Percentiles rank a stretch among this genome's conserved stretches.
Evolutionary conservation across 2,888 invertebrate species (phyloP).

Genomic region (Parnassius mnemosyne): DNA sequence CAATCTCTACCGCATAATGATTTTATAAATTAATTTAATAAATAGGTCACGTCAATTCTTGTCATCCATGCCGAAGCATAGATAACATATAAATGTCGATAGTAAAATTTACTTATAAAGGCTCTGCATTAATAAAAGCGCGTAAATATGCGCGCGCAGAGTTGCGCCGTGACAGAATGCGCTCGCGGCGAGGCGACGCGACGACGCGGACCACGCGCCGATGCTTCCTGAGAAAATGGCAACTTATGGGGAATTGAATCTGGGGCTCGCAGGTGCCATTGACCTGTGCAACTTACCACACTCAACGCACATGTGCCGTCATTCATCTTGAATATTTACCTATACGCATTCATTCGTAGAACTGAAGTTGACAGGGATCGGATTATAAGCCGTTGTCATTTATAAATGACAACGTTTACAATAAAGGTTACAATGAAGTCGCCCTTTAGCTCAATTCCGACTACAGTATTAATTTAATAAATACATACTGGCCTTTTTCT

Average conservation of each 20-base stretch:
- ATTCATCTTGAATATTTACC: conserved; percentile 66
- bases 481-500: no score
- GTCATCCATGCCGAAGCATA: conserved; percentile 45
- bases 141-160: conserved; percentile 72
- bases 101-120: conserved; percentile 46
- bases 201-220: conserved; percentile 40
- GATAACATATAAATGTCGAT: conserved; percentile 44
- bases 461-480: no score
- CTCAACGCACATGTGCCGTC: conserved; percentile 62
- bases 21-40: conserved; percentile 8
- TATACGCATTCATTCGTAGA: conserved; percentile 11
- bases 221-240: conserved; percentile 77
- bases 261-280: conserved; percentile 71
- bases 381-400: no score
- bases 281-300: conserved; percentile 65
- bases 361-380: conserved; percentile 1
- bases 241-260: conserved; percentile 77
- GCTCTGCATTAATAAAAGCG: conserved; percentile 68
- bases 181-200: conserved; percentile 46
- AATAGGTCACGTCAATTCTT: conserved; percentile 39
- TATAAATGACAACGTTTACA: conserved; percentile 31
- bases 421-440: conserved; percentile 29
- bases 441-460: background rate
- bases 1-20: conserved; percentile 20
- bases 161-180: conserved; percentile 74